Conservation (phyloP, 2,888 invertebrate genomes). For the Ptilodon capucinus region DNA sequence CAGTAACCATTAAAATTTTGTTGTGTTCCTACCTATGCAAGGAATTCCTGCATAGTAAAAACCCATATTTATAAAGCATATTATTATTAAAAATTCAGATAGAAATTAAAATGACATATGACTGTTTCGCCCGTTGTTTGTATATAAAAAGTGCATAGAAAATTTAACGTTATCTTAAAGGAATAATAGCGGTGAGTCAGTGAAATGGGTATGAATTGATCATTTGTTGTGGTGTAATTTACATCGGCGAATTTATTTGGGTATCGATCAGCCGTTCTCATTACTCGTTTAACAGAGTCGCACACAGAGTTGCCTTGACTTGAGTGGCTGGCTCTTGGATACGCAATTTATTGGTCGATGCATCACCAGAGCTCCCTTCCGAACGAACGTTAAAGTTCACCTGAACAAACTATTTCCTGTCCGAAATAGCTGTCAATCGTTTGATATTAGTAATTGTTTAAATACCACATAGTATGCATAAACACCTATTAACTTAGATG, state of each 20-base stretch:
- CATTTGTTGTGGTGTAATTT: conserved; percentile 47
- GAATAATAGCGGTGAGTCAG: conserved; percentile 26
- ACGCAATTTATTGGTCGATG: conserved; percentile 57
- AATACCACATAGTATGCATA: too few species aligned
- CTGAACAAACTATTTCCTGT: conserved; percentile 35
- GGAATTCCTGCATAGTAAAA: not conserved
- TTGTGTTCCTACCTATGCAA: too few species aligned
- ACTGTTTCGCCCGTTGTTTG: too few species aligned
- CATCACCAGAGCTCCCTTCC: conserved; percentile 47
- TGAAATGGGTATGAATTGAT: conserved; percentile 38
- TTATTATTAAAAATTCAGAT: not conserved
- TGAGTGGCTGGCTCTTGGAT: conserved; percentile 43
- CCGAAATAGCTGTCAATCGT: too few species aligned
- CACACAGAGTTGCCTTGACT: conserved; percentile 48
- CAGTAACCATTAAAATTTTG: not conserved
- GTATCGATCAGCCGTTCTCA: conserved; percentile 53
- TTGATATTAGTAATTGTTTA: too few species aligned
- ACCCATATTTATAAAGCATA: not conserved
- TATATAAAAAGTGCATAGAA: conserved; percentile 2
- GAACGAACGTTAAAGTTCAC: conserved; percentile 42
- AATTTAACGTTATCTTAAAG: conserved; percentile 10
- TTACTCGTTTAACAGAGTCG: conserved; percentile 40
- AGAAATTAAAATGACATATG: not conserved
- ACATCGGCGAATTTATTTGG: conserved; percentile 51
- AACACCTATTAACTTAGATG: too few species aligned